These are phyloP conservation scores for Pachymerium ferrugineum DNA, from an alignment of 2,888 invertebrate genomes.

Conservation along the genomic window DNA sequence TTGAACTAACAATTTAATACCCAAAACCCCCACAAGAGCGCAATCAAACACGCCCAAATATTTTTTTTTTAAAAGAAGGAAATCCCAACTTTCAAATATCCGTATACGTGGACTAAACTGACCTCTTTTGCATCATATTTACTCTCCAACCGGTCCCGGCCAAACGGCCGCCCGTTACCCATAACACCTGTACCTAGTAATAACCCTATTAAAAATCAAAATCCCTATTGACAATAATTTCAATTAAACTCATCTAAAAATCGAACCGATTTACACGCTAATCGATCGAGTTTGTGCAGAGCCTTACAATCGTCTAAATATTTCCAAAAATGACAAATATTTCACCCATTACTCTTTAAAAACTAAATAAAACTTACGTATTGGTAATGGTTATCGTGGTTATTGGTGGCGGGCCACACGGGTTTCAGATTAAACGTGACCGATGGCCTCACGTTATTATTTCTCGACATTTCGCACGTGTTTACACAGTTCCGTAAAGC, in stretches of 20 bases:
- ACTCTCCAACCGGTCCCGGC: background rate
- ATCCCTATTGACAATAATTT: no score
- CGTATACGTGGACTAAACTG: constrained; percentile 1
- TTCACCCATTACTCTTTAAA: no score
- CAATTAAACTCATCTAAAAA: no score
- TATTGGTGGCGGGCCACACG: background rate
- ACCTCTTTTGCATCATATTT: background rate
- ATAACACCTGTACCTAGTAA: background rate
- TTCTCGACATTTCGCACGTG: background rate
- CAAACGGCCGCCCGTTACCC: background rate
- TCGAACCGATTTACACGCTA: no score
- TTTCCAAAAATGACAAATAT: no score
- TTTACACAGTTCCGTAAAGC: background rate
- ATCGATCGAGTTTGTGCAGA: no score
- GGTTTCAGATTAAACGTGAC: constrained; percentile 30
- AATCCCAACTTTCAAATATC: no score
- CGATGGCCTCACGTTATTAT: constrained; percentile 12
- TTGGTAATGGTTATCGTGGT: constrained; percentile 12
- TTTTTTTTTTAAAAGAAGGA: no score
- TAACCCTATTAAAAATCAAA: no score
- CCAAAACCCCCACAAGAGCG: background rate
- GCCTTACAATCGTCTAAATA: no score
- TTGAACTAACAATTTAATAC: background rate
- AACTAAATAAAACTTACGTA: constrained; percentile 1
- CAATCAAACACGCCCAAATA: background rate